Conservation (phyloP, 2,797 vertebrate genomes). For the Rhynchonycteris naso region DNA sequence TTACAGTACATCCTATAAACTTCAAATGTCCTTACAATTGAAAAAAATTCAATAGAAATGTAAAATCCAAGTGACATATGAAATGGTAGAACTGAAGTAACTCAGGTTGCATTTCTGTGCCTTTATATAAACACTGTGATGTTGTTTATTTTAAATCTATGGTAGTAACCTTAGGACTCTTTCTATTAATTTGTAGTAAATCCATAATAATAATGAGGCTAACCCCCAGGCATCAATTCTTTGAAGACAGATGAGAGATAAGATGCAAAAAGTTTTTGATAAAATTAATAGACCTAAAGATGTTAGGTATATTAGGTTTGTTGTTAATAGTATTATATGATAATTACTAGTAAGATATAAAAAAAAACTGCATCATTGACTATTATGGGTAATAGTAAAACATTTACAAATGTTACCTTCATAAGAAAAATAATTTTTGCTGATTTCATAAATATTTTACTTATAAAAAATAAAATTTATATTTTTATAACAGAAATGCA, state of each 20-base stretch:
- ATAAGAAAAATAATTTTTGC: neutral
- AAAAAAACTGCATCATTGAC: neutral
- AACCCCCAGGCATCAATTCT: neutral
- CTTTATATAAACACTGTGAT: neutral
- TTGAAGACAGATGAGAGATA: neutral
- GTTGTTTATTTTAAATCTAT: neutral
- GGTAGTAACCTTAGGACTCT: neutral
- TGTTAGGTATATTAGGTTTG: neutral
- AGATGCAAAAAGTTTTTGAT: neutral
- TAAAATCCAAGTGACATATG: neutral
- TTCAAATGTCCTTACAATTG: neutral
- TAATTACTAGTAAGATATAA: neutral
- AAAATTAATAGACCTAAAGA: neutral
- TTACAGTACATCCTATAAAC: neutral
- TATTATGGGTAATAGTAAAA: neutral
- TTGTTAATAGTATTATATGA: neutral
- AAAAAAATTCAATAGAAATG: neutral
- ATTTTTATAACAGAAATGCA: neutral
- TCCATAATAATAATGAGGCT: neutral
- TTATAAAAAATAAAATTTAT: neutral
- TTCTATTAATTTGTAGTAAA: neutral
- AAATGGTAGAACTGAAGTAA: slow-evolving; percentile 3
- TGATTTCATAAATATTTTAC: neutral
- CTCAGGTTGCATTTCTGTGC: neutral
- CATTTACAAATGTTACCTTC: neutral